Percentiles rank a stretch among this genome's conserved stretches.
Evolutionary conservation across 2,113 vertebrate species (phyloP).

Genomic region (Onychostruthus taczanowskii): DNA sequence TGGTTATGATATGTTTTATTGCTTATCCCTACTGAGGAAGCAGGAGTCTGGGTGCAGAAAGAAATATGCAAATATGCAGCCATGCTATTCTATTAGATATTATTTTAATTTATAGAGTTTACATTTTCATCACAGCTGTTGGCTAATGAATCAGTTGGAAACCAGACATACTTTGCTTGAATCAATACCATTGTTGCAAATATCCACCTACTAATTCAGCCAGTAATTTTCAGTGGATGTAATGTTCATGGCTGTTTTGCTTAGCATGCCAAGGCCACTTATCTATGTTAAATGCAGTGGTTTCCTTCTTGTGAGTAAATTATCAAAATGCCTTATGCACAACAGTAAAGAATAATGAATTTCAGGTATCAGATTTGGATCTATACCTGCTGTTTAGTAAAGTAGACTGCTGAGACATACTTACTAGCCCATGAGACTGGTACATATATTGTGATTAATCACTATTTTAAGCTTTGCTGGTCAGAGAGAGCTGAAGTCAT

Average conservation of each 20-base stretch:
- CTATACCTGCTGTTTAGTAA: background rate
- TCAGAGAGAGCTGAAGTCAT: background rate
- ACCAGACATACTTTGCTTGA: background rate
- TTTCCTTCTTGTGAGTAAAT: background rate
- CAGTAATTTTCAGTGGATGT: background rate
- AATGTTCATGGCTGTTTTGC: background rate
- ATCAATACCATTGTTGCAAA: background rate
- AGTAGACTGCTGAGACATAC: background rate
- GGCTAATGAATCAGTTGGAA: constrained; percentile 10
- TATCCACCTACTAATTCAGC: constrained; percentile 5
- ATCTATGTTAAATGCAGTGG: background rate
- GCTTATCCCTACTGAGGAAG: background rate
- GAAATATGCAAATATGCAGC: background rate
- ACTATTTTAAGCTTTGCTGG: background rate
- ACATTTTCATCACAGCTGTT: background rate
- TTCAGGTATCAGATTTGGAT: background rate
- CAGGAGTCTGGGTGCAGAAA: background rate
- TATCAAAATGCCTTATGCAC: background rate
- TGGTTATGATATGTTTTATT: background rate
- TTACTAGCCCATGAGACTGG: background rate
- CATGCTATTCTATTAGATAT: background rate
- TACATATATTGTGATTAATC: background rate
- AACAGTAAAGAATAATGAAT: background rate
- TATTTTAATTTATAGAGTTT: background rate
- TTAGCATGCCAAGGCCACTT: background rate